Evolutionary conservation across 2,888 invertebrate genomes (phyloP), one percentile per base, ranked within the genome.

Genomic region (Orchestes rusci): DNA sequence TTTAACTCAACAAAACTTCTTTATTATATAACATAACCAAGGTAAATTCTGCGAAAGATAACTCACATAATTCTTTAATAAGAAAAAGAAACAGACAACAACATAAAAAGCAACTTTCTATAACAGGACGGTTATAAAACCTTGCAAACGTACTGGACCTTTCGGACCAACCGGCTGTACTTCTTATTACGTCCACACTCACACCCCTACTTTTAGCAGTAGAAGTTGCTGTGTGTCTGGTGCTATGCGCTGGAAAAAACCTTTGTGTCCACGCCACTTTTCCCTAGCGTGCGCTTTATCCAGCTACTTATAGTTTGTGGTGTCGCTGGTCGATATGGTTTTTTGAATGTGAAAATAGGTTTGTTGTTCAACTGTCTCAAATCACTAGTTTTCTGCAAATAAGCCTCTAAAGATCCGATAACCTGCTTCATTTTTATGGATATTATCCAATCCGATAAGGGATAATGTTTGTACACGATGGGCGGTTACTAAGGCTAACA

Each of bases 191-290:
- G 10, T 23, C 36, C 12, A 36, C 23, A 36, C 13, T 36, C 12
- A 19, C 15, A 13, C 36, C 36, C 12, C 20, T 36, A 10, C 12
- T 2, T 8, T 19, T 17, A 2, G 36, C 36, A 15, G 20, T 3
- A 2, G 34, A 34, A 7, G 34, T 36, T 10, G 36, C 18, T 4
- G 36, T 15, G 15, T 36, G 36, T 7, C 36, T 3, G 3, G 20
- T 36, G 10, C 20, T 36, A 20, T 36, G 36, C 12, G 17, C 36
- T 12, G 16, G 5, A 15, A 20, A 36, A 36, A n/a, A 36, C 12
- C n/a, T 18, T 20, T 13, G n/a, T 36, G 23, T 36, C 36, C 8
- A 36, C 15, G 10, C 36, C 36, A 20, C 36, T 19, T 4, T 20
- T 10, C 3, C 3, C 5, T 20, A 36, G 18, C 12, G 36, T 19